phyloP scores from a whole-genome alignment of 2,888 invertebrate genomes.

The Therioaphis trifolii region DNA sequence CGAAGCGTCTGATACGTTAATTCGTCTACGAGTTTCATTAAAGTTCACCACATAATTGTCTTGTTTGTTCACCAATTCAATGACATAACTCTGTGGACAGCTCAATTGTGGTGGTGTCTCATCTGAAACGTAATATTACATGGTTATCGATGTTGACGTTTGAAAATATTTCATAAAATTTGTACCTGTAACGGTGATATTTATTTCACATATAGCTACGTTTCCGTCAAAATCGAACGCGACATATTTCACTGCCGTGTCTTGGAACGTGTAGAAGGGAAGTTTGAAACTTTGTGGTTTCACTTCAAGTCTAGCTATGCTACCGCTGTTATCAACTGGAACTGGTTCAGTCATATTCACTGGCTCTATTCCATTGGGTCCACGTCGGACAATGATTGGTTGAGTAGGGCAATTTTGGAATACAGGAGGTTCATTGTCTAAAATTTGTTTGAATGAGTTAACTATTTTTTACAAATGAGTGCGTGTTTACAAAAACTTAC shows the following conservation, averaged over 20 bases:
- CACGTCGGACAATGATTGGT: conserved; percentile 88
- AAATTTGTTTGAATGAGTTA: conserved; percentile 66
- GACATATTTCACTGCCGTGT: conserved; percentile 92
- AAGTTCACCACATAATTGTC: conserved; percentile 92
- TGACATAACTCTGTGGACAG: conserved; percentile 94
- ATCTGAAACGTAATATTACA: conserved; percentile 71
- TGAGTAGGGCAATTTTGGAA: conserved; percentile 97
- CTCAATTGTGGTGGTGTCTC: conserved; percentile 90
- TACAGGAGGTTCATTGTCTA: conserved; percentile 93
- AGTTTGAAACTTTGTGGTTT: conserved; percentile 92
- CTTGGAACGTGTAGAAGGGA: conserved; percentile 87
- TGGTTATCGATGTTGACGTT: conserved; percentile 5
- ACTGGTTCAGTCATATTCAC: conserved; percentile 94
- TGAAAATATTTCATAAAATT: conserved; percentile 60
- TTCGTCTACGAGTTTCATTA: conserved; percentile 85
- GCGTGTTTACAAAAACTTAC: conserved; percentile 69
- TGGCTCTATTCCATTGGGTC: conserved; percentile 86
- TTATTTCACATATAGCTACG: conserved; percentile 95
- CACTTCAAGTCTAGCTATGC: conserved; percentile 91
- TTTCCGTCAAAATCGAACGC: conserved; percentile 98
- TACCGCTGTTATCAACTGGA: conserved; percentile 94
- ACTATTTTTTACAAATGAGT: neutral
- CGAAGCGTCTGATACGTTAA: conserved; percentile 88
- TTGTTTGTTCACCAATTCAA: conserved; percentile 89
- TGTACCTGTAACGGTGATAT: conserved; percentile 87